Evolutionary conservation across 2,113 vertebrate species (phyloP).

Genomic region (Cynoglossus semilaevis): DNA sequence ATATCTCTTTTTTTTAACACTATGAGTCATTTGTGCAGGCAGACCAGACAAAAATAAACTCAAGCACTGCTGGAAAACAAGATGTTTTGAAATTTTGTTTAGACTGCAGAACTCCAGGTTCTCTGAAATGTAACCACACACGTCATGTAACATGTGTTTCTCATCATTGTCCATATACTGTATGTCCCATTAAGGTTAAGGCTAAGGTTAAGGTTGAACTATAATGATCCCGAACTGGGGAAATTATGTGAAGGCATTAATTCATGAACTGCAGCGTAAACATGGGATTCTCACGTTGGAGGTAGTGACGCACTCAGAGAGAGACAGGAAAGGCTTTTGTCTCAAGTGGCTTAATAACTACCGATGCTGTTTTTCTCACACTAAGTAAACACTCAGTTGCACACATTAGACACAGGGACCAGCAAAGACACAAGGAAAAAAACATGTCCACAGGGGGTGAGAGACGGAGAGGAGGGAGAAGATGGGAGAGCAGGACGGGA

Average conservation of each 20-base stretch:
- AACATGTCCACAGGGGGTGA: neutral
- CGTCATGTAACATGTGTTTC: no score
- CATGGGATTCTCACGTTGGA: constrained; percentile 58
- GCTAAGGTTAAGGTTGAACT: no score
- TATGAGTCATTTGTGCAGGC: no score
- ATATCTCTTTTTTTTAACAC: no score
- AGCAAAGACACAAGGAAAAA: neutral
- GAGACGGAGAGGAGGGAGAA: neutral
- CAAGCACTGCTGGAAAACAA: no score
- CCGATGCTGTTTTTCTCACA: constrained; percentile 19
- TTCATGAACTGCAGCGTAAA: constrained; percentile 36
- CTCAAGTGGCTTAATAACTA: constrained; percentile 6
- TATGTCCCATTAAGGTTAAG: no score
- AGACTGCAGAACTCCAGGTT: no score
- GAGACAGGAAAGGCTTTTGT: constrained; percentile 34
- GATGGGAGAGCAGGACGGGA: neutral
- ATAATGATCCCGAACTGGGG: no score
- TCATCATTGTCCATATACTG: no score
- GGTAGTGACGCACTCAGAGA: constrained; percentile 44
- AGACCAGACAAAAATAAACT: no score
- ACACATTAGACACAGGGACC: neutral
- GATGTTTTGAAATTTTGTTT: no score
- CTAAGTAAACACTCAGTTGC: constrained; percentile 12
- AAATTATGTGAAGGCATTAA: constrained; percentile 32
- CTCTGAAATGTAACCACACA: no score